Conservation (phyloP, 2,888 invertebrate genomes). For the Fabriciana adippe region DNA sequence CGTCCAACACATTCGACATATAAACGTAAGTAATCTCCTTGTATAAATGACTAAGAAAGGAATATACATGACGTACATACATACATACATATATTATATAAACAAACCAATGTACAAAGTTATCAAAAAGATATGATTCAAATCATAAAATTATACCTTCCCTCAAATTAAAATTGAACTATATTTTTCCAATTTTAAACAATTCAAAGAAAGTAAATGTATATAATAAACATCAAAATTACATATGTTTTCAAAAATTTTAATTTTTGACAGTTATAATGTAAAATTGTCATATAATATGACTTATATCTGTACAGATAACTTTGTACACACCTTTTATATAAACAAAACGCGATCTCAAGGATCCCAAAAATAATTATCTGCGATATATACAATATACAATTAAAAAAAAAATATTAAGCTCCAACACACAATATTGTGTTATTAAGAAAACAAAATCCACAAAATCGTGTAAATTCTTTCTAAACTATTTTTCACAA, state of each 20-base stretch:
- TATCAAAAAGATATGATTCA: slow-evolving; percentile 28
- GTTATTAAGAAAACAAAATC: too few relatives aligned
- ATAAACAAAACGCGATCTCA: neutral
- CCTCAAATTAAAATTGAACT: neutral
- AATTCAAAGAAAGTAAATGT: neutral
- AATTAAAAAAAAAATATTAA: too few relatives aligned
- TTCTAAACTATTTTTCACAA: too few relatives aligned
- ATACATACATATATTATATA: slow-evolving; percentile 49
- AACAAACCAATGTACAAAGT: slow-evolving; percentile 69
- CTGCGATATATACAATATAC: too few relatives aligned
- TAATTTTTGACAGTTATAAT: neutral
- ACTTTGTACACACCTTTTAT: slow-evolving; percentile 11
- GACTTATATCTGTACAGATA: slow-evolving; percentile 11
- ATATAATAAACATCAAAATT: slow-evolving; percentile 4
- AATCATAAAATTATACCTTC: neutral
- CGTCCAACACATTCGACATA: slow-evolving; percentile 17
- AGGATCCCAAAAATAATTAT: too few relatives aligned
- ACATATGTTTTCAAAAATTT: neutral
- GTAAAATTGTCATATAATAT: neutral
- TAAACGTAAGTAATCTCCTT: slow-evolving; percentile 26
- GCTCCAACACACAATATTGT: too few relatives aligned
- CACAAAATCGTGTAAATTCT: too few relatives aligned
- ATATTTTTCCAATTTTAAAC: neutral
- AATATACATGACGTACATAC: slow-evolving; percentile 37
- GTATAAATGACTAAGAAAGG: slow-evolving; percentile 38